Base-by-base conservation (phyloP, 2,113 vertebrate genomes). In the Theropithecus gelada region DNA sequence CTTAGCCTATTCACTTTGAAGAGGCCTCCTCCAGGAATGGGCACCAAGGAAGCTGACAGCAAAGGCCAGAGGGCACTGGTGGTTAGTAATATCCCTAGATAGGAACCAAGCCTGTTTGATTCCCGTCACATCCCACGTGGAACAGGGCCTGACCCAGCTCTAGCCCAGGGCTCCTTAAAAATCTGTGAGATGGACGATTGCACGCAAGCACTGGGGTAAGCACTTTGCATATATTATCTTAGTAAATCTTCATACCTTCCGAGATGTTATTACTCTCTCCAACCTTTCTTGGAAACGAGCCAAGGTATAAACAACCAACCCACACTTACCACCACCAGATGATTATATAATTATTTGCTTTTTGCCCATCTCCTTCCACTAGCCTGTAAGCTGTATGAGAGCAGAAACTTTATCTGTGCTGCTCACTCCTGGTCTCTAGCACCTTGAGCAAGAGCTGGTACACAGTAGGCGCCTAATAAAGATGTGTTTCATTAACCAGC, bases 1-100 rank as follows among this genome's bases (percentile, higher is more conserved):
- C 27, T 45, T 10, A 0, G 4, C 45, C 43, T 48, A 3, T 38
- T 20, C 59, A 25, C 23, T 18, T 3, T 0, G 64, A 72, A 48
- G 55, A 40, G 30, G 23, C 30, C 4, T 52, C 30, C 91, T 50
- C 45, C 20, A 45, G 75, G 0, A 25, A 66, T 18, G 20, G 11
- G 13, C 32, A 32, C 38, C 61, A 32, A 40, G 61, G 32, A 27
- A 52, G 70, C 43, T 57, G 40, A 76, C 25, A 17, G 55, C 35
- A 11, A 87, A 85, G 73, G 40, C 22, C 27, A 40, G 27, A 30
- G 27, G 27, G 1, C 35, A 8, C 80, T 38, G 25, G 66, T 20
- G 8, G 30, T 72, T 75, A 27, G 38, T 17, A 52, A 17, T 32
- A 6, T 11, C 4, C 27, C 5, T 3, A 11, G 35, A 35, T 2